phyloP scores from a whole-genome alignment of 2,113 vertebrate species.

The Macquaria ambigua region DNA sequence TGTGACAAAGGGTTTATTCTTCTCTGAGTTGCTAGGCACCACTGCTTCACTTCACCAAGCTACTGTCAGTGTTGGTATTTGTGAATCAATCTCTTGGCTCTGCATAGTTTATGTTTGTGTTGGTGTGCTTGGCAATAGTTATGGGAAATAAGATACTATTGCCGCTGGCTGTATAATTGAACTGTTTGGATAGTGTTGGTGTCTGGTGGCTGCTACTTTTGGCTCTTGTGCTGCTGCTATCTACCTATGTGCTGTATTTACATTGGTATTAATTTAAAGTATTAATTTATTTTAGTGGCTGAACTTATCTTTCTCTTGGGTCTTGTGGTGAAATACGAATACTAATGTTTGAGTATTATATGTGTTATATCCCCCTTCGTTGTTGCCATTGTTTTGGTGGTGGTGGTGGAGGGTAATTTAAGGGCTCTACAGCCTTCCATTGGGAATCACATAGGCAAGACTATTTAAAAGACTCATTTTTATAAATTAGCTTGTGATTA shows the following conservation, averaged over 20 bases:
- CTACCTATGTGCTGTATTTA: background rate
- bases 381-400: background rate
- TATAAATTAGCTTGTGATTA: too few species aligned
- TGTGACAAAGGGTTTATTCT: constrained; percentile 16
- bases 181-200: background rate
- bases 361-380: background rate
- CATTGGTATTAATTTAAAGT: background rate
- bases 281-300: background rate
- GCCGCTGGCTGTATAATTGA: background rate
- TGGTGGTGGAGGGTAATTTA: background rate
- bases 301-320: background rate
- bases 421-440: background rate
- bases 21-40: background rate
- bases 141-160: background rate
- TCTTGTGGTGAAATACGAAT: background rate
- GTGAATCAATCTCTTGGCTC: background rate
- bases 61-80: background rate
- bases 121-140: background rate
- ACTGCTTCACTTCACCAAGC: background rate
- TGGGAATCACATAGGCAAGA: background rate
- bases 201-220: background rate
- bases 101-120: background rate
- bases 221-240: constrained; percentile 13
- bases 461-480: background rate
- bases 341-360: background rate